Percentiles rank a stretch among this genome's conserved stretches.
Evolutionary conservation across 2,888 invertebrate genomes (phyloP).

Genomic region (Caenorhabditis sp.): DNA sequence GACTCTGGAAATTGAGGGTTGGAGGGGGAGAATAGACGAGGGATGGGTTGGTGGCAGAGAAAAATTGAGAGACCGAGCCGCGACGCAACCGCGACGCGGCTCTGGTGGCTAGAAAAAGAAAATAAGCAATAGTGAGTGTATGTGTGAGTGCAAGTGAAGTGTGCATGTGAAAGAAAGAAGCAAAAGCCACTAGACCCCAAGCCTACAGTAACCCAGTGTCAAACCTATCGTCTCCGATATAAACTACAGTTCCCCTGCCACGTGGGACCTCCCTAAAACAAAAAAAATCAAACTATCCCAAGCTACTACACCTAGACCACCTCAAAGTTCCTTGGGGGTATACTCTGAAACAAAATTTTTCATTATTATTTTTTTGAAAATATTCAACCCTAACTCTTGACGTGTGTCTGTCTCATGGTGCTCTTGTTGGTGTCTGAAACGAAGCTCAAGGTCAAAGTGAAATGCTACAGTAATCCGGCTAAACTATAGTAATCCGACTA

Average conservation of each 20-base stretch:
- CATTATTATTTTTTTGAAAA: neutral
- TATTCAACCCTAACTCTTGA: constrained; percentile 26
- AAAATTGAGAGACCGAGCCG: no score
- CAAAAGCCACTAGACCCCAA: neutral
- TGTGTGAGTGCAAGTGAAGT: constrained; percentile 48
- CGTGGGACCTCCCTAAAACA: neutral
- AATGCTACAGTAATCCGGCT: constrained; percentile 12
- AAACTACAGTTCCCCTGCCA: neutral
- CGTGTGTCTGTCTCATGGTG: constrained; percentile 25
- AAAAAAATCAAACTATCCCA: neutral
- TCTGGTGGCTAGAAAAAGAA: constrained; percentile 7
- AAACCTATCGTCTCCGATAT: no score
- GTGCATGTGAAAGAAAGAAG: constrained; percentile 30
- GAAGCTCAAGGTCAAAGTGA: no score
- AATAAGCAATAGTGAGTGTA: no score
- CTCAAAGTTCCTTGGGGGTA: constrained; percentile 53
- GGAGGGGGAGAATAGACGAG: no score
- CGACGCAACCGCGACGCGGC: no score
- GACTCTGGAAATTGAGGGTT: constrained; percentile 59
- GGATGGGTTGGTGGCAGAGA: neutral
- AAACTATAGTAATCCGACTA: constrained; percentile 5
- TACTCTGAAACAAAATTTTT: constrained; percentile 27
- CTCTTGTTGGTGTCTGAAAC: no score
- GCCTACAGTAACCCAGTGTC: neutral
- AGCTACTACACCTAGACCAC: neutral